Base-by-base conservation (phyloP, 35 echinoderm and acorn worm genomes). In the Strongylocentrotus purpuratus region DNA sequence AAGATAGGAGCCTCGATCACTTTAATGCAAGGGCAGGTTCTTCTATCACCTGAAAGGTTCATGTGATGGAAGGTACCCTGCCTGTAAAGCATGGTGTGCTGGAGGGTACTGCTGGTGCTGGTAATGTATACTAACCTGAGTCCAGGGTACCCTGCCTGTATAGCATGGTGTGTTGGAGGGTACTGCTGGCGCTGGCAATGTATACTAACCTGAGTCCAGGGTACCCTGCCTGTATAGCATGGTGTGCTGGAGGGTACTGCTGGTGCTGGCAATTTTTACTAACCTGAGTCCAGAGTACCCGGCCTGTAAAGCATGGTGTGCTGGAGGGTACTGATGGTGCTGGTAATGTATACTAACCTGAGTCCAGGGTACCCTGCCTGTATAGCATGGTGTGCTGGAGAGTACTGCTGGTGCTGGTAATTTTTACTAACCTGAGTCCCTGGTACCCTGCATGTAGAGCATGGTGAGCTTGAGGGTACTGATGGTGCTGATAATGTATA, bases 311-410 rank as follows among this genome's bases (percentile, higher is more conserved):
- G 91, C 4, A 32, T 93, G 91, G 91, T 93, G 91, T 25, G 91
- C 4, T 47, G 91, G 45, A 14, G 91, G 91, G n/a, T 93, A 93
- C 17, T 58, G 91, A 22, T 93, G 91, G 91, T 93, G 91, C 46
- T 47, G 48, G n/a, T 58, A 93, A 46, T 93, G 35, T 41, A 41
- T 33, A 86, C 85, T 45, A 89, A 89, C 87, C 91, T 47, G 18
- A 93, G 45, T 31, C 91, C 91, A 33, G 91, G 91, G 91, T 93
- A 93, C 46, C 47, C 91, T 48, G 91, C 22, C 91, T 93, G 91
- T 58, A 93, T 25, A 28, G 91, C 4, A 32, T 93, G 91, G 91
- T 93, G 91, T 25, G 91, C 0, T 47, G 91, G 45, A 14, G 91
- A 47, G n/a, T 93, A 93, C 17, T 93, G 91, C 48, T 93, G 91